Evolutionary conservation across 1,140 invertebrate genomes (phyloP).

Genomic region (Drosophila trapezifrons): DNA sequence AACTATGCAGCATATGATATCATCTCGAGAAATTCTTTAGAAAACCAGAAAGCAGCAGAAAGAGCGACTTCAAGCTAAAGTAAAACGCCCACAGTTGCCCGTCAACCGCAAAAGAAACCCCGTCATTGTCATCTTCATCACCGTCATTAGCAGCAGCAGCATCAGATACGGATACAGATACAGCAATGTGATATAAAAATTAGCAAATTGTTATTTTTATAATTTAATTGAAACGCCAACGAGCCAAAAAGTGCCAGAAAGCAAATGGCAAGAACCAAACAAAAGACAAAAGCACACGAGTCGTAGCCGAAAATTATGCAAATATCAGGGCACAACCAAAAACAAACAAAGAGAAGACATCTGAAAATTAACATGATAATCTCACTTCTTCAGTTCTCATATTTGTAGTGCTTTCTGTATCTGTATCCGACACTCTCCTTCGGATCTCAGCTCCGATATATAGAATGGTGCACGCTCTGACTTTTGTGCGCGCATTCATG

Average conservation of each 20-base stretch:
- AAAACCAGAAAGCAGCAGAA: slow-evolving; percentile 17
- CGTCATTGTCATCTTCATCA: slow-evolving; percentile 48
- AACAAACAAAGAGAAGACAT: slow-evolving; percentile 23
- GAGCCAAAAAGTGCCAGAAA: slow-evolving; percentile 53
- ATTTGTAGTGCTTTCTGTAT: slow-evolving; percentile 20
- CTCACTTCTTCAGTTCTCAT: slow-evolving; percentile 36
- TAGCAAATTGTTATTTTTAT: slow-evolving; percentile 79
- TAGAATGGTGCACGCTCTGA: slow-evolving; percentile 26
- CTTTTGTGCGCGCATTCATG: slow-evolving; percentile 61
- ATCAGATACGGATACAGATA: slow-evolving; percentile 42
- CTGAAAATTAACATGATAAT: slow-evolving; percentile 66
- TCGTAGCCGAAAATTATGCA: slow-evolving; percentile 40
- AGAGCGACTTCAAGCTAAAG: slow-evolving; percentile 3
- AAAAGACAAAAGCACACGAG: slow-evolving; percentile 37
- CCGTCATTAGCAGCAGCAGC: slow-evolving; percentile 22
- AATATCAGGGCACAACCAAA: slow-evolving; percentile 17
- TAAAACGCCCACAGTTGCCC: slow-evolving; percentile 33
- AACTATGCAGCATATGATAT: slow-evolving; percentile 41
- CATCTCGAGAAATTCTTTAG: slow-evolving; percentile 40
- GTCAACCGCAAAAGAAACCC: slow-evolving; percentile 33
- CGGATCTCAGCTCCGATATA: not conserved
- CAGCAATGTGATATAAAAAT: slow-evolving; percentile 61
- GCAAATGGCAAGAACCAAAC: slow-evolving; percentile 38
- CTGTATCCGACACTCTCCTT: slow-evolving; percentile 12
- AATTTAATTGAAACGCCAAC: slow-evolving; percentile 76